These are phyloP conservation scores for Pemphredon lugubris DNA, from an alignment of 2,888 invertebrate genomes.

Conservation along the genomic window DNA sequence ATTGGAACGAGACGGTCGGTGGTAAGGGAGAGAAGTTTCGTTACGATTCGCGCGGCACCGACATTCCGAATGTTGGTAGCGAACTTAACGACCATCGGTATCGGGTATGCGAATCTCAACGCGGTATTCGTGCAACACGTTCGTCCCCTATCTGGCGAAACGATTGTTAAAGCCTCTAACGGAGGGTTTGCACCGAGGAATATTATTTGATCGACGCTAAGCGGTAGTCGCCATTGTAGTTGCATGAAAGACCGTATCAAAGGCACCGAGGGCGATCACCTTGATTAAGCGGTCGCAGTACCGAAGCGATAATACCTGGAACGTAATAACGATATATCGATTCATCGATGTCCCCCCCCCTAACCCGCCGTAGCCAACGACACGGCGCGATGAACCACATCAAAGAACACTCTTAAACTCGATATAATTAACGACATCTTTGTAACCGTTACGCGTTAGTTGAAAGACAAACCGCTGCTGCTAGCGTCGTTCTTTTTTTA, in stretches of 20 bases:
- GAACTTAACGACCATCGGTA: no score
- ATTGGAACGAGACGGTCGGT: no score
- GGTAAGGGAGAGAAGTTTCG: no score
- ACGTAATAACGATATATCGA: conserved; percentile 39
- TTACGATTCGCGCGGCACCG: no score
- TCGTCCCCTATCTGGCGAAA: no score
- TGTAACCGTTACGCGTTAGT: conserved; percentile 13
- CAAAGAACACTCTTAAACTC: conserved; percentile 49
- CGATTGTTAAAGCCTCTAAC: no score
- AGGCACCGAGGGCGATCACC: conserved; percentile 44
- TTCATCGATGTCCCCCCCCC: conserved; percentile 28
- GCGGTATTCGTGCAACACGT: no score
- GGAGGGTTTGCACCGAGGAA: no score
- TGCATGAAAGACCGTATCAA: conserved; percentile 41
- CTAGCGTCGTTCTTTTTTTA: no score
- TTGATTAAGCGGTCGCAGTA: conserved; percentile 55
- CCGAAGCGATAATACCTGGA: conserved; percentile 45
- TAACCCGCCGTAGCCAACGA: conserved; percentile 33
- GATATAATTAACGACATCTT: conserved; percentile 53
- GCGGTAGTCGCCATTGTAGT: conserved; percentile 25
- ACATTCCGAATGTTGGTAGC: no score
- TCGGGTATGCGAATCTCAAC: no score
- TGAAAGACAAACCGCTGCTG: neutral
- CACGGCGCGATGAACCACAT: conserved; percentile 30
- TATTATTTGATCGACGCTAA: conserved; percentile 16